Evolutionary conservation across 1,140 invertebrate species (phyloP).

Genomic region (Hylyphantes graminicola): DNA sequence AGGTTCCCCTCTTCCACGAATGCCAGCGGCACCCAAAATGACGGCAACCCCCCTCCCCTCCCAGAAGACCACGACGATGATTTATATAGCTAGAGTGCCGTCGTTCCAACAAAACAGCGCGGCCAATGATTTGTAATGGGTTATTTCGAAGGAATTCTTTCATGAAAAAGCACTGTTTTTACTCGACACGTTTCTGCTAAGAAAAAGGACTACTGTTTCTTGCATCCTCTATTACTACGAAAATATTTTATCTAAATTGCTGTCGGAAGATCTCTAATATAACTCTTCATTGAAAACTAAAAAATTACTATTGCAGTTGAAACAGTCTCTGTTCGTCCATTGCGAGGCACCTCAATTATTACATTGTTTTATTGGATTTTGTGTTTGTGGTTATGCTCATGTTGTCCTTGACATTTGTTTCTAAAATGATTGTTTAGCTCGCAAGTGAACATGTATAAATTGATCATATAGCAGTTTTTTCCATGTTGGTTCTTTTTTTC

Average conservation of each 20-base stretch:
- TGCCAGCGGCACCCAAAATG: constrained; percentile 6
- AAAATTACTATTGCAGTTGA: not conserved
- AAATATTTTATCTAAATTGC: constrained; percentile 29
- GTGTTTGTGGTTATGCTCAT: not conserved
- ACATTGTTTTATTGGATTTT: not conserved
- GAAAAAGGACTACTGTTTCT: constrained; percentile 28
- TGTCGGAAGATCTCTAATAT: not conserved
- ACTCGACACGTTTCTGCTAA: constrained; percentile 18
- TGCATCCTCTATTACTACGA: constrained; percentile 15
- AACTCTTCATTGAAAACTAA: not conserved
- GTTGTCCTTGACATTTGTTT: not conserved
- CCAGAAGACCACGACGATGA: constrained; percentile 51
- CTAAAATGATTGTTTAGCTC: constrained; percentile 24
- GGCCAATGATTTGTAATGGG: constrained; percentile 44
- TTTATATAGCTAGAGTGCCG: constrained; percentile 50
- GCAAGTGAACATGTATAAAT: constrained; percentile 16
- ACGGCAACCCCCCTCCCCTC: not conserved
- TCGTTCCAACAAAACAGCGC: not conserved
- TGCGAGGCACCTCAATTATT: not conserved
- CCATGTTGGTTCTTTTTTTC: not conserved
- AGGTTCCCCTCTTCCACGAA: constrained; percentile 30
- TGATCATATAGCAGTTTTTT: constrained; percentile 13
- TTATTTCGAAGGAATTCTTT: constrained; percentile 37
- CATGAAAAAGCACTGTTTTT: constrained; percentile 49
- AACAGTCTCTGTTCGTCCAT: not conserved